These are phyloP conservation scores for Camptogramma bilineatum DNA, from an alignment of 2,888 invertebrate species.

Conservation along the genomic window DNA sequence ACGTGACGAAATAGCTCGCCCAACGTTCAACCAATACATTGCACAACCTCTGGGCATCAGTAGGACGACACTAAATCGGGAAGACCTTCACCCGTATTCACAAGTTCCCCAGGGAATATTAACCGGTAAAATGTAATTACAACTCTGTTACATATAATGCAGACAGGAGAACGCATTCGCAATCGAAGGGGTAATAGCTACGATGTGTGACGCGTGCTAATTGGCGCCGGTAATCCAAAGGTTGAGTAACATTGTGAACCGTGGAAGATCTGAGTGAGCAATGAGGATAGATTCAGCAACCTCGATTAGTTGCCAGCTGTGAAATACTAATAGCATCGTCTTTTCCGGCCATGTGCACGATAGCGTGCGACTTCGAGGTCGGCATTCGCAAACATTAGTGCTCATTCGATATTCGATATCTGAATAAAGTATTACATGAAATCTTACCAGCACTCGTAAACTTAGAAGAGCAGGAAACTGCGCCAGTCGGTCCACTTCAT, in stretches of 20 bases:
- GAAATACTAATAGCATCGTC: conserved; percentile 43
- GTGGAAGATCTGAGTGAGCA: conserved; percentile 37
- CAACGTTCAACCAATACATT: conserved; percentile 58
- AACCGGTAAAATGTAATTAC: conserved; percentile 35
- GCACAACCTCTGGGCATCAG: conserved; percentile 67
- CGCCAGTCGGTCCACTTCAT: conserved; percentile 94
- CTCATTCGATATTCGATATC: conserved; percentile 33
- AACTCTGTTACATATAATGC: conserved; percentile 23
- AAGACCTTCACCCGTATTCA: conserved; percentile 81
- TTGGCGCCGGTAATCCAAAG: conserved; percentile 44
- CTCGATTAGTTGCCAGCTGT: conserved; percentile 42
- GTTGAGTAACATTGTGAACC: conserved; percentile 42
- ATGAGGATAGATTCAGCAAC: conserved; percentile 44
- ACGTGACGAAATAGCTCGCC: conserved; percentile 62
- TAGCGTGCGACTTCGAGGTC: conserved; percentile 51
- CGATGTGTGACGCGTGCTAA: conserved; percentile 43
- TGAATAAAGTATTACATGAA: conserved; percentile 21
- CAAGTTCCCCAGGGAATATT: conserved; percentile 65
- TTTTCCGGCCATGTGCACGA: conserved; percentile 57
- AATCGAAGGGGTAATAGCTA: conserved; percentile 42
- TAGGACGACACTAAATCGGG: conserved; percentile 77
- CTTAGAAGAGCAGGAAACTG: conserved; percentile 93
- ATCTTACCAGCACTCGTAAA: conserved; percentile 91
- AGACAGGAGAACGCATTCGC: conserved; percentile 20
- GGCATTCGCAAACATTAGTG: conserved; percentile 45